Conservation (phyloP, 2,888 invertebrate species). For the Drosophila lacicola region DNA sequence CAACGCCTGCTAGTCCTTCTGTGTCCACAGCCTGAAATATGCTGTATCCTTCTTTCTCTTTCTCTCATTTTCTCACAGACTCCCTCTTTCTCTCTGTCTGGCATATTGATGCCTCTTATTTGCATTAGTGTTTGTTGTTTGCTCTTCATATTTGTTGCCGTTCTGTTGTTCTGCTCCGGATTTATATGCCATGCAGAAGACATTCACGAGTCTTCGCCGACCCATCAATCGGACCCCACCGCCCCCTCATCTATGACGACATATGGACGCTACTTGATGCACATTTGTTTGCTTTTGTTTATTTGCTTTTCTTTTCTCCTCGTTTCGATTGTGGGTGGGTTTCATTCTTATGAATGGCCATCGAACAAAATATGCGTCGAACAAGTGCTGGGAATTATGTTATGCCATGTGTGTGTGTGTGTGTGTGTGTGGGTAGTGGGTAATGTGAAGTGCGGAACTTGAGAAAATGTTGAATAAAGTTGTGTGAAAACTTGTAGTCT, state of each 20-base stretch:
- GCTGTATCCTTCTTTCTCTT: conserved; percentile 18
- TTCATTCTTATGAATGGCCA: conserved; percentile 60
- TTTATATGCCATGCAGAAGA: conserved; percentile 49
- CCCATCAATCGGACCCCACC: neutral
- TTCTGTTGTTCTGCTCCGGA: conserved; percentile 57
- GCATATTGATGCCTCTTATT: conserved; percentile 75
- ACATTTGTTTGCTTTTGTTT: conserved; percentile 73
- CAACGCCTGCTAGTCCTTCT: neutral
- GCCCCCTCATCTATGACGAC: conserved; percentile 42
- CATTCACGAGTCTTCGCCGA: conserved; percentile 36
- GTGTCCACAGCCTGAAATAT: conserved; percentile 28
- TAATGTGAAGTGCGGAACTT: conserved; percentile 23
- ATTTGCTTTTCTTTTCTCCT: conserved; percentile 51
- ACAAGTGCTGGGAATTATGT: conserved; percentile 67
- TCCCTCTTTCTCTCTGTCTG: conserved; percentile 17
- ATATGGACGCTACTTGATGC: conserved; percentile 71
- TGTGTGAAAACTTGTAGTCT: conserved; percentile 11
- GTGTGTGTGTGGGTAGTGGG: neutral
- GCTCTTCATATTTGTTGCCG: conserved; percentile 72
- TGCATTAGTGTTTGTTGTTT: conserved; percentile 76
- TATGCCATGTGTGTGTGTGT: conserved; percentile 6
- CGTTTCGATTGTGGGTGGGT: neutral
- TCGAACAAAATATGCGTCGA: conserved; percentile 67
- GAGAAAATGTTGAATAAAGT: conserved; percentile 27
- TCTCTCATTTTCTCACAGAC: neutral